Base-by-base conservation (phyloP, 2,888 invertebrate genomes). In the Parnassius orleans region DNA sequence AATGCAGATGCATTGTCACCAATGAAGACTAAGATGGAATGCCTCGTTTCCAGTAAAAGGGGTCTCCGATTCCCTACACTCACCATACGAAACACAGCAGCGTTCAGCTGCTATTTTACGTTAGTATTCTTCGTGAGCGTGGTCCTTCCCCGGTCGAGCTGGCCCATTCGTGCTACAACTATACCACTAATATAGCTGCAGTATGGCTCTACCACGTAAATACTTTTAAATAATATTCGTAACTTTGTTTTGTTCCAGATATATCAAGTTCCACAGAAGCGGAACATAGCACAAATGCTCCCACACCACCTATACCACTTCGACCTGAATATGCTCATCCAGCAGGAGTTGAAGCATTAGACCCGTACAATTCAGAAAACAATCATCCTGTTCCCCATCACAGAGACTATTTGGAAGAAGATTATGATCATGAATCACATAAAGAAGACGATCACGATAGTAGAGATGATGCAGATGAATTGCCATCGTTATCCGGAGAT, bases 301-400 rank as follows among this genome's bases (percentile, higher is more conserved):
- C 87, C 53, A 84, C 88, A 57, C 84, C 87, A 24, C 78, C 87
- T 3, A 80, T 88, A 72, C 90, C 90, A 33, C 72, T 90, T 50
- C 75, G 90, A 65, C 91, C 91, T 48, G 91, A 91, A 75, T 90
- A 91, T 62, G 89, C 91, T 3, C 91, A 90, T 54, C 91, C 91
- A 55, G 91, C 88, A 2, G 91, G 91, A 1, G 91, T 85, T 0
- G 91, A 91, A 76, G 89, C 85, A 3, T 64, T 91, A 71, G 91
- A 91, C 51, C 91, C 91, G n/a, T 91, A 91, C 65, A 90, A 90
- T 66, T 89, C 90, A 7, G 91, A 91, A 65, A 90, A 89, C 61
- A 86, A 78, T 57, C 77, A 88, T 68, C 84, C 79, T 66, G 84
- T 80, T 24, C 77, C 80, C 12, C 83, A 84, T 59, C 88, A 90